Evolutionary conservation across 2,113 vertebrate species (phyloP).

Genomic region (Notothenia coriiceps): DNA sequence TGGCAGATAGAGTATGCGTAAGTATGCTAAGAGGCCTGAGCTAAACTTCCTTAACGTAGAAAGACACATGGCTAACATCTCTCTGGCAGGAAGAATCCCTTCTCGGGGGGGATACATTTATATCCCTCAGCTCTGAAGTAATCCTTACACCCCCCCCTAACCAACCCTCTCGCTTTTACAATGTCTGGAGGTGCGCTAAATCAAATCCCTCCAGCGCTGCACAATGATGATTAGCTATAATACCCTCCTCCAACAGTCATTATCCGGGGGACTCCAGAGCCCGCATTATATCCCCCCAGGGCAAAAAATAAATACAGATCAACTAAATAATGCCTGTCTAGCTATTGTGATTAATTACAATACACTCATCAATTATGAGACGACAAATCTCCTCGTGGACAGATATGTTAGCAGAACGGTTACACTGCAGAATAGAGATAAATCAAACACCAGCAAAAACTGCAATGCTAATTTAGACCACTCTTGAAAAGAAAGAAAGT

Average conservation of each 20-base stretch:
- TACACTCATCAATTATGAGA: constrained; percentile 70
- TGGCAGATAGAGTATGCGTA: constrained; percentile 34
- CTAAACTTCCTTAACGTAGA: constrained; percentile 29
- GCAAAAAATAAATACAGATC: constrained; percentile 75
- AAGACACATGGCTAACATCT: constrained; percentile 56
- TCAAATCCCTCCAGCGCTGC: constrained; percentile 78
- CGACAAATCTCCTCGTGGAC: constrained; percentile 62
- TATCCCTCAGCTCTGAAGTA: constrained; percentile 72
- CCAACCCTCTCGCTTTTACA: constrained; percentile 76
- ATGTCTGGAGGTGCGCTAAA: constrained; percentile 80
- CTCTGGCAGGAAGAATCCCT: constrained; percentile 63
- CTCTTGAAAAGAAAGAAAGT: background rate
- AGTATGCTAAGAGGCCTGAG: constrained; percentile 28
- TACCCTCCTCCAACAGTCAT: constrained; percentile 77
- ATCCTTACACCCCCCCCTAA: constrained; percentile 74
- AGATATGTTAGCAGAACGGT: constrained; percentile 39
- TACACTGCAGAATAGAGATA: constrained; percentile 44
- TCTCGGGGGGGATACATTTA: constrained; percentile 67
- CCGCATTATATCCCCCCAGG: constrained; percentile 63
- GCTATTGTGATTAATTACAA: constrained; percentile 77
- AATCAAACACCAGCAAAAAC: constrained; percentile 13
- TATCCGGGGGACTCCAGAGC: constrained; percentile 71
- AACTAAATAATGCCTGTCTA: constrained; percentile 74
- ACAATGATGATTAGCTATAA: constrained; percentile 83
- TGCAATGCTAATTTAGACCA: background rate